phyloP scores from a whole-genome alignment of 2,888 invertebrate genomes.

The Fragum fragum region DNA sequence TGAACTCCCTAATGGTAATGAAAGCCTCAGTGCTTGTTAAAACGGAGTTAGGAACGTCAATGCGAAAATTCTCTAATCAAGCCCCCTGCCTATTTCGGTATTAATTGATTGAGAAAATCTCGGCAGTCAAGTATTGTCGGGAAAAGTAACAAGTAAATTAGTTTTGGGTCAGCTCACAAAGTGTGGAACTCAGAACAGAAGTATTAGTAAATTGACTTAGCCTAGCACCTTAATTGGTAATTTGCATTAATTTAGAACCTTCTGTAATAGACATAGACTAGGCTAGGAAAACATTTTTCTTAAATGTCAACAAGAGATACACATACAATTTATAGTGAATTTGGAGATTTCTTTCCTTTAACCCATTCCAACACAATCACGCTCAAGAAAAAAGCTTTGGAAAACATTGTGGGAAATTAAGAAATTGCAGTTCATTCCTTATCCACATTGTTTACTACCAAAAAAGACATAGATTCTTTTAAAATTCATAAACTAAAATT shows the following conservation, averaged over 20 bases:
- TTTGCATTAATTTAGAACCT: constrained; percentile 69
- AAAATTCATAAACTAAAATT: too few relatives aligned
- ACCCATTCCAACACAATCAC: too few relatives aligned
- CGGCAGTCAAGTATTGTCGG: constrained; percentile 58
- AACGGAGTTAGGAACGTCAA: constrained; percentile 63
- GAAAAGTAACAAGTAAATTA: constrained; percentile 68
- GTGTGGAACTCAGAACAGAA: constrained; percentile 65
- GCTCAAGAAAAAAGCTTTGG: too few relatives aligned
- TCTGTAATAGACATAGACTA: constrained; percentile 36
- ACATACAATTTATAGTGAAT: constrained; percentile 8
- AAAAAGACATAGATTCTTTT: too few relatives aligned
- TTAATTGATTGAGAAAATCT: constrained; percentile 71
- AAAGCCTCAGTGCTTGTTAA: constrained; percentile 59
- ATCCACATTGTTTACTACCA: too few relatives aligned
- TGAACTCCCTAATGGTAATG: constrained; percentile 53
- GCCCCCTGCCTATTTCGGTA: constrained; percentile 52
- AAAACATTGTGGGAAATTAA: too few relatives aligned
- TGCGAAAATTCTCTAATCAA: constrained; percentile 65
- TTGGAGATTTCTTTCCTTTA: too few relatives aligned
- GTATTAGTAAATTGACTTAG: constrained; percentile 71
- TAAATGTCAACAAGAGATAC: constrained; percentile 23
- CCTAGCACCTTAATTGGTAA: constrained; percentile 69
- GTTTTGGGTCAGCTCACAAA: constrained; percentile 70
- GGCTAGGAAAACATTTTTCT: constrained; percentile 24
- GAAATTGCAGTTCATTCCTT: too few relatives aligned